A percentile compares a stretch with the other conserved stretches of the same genome.
phyloP scores from a whole-genome alignment of 2,888 invertebrate genomes.

The Pseudoips prasinana region DNA sequence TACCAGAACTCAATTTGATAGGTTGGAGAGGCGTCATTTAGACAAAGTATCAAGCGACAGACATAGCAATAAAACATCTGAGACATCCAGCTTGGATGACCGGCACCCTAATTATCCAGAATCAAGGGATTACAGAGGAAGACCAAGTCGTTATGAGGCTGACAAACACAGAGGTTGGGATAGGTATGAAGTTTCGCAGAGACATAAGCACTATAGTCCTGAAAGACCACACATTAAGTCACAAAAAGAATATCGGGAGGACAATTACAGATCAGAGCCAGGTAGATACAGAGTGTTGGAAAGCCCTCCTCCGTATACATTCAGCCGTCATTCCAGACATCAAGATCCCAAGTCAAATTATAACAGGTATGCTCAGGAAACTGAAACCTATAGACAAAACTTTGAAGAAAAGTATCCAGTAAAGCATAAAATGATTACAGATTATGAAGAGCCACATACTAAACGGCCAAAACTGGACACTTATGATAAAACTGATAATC shows the following conservation, averaged over 20 bases:
- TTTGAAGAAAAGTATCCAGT: constrained; percentile 33
- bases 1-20: constrained; percentile 12
- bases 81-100: constrained; percentile 36
- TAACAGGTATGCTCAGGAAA: constrained; percentile 29
- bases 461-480: constrained; percentile 49
- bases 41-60: constrained; percentile 32
- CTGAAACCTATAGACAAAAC: constrained; percentile 28
- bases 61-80: constrained; percentile 32
- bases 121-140: constrained; percentile 13
- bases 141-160: constrained; percentile 28
- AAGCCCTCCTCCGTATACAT: constrained; percentile 49
- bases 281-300: constrained; percentile 39
- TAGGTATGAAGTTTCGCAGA: constrained; percentile 39
- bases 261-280: constrained; percentile 35
- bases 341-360: constrained; percentile 14
- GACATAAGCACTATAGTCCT: constrained; percentile 41
- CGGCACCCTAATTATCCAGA: constrained; percentile 34
- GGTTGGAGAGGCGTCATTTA: constrained; percentile 18
- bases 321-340: constrained; percentile 15
- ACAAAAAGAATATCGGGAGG: constrained; percentile 34
- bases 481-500: constrained; percentile 13
- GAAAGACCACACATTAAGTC: constrained; percentile 36
- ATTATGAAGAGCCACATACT: constrained; percentile 45
- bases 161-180: constrained; percentile 38
- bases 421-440: constrained; percentile 46